Base-by-base conservation (phyloP, 2,113 vertebrate species). In the Oplegnathus fasciatus region DNA sequence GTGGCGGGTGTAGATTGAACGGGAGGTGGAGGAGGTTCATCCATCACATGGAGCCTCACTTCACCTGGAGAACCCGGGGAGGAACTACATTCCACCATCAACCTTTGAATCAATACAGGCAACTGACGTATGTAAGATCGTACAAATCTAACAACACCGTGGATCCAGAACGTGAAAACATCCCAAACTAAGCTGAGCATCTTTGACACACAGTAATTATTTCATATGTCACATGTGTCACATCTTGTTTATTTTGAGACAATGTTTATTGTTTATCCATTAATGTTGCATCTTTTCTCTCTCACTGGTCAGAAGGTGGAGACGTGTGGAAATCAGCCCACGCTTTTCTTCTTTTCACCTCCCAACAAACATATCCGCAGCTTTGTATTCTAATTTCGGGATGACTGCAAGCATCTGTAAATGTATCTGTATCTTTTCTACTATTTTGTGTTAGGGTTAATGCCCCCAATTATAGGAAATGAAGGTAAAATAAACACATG, bases 81-180 rank as follows among this genome's bases (percentile, higher is more conserved):
- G 8, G 84, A 89, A 24, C 78, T 81, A 57, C 91, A 93, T 18
- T 87, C 86, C 67, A 91, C 84, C 81, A 81, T 42, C 75, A 92
- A 57, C 77, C 93, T 94, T 20, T 2, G 1, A 65, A 81, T 8
- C 20, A 50, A 79, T 1, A 80, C 61, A 77, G 10, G 14, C 3
- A 24, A 15, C 22, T 10, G 26, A 52, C 2, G 5, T 0, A 60
- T 6, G 20, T 2, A 11, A 22, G 10, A 64, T 0, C 26, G 20
- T 2, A 48, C 9, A 14, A 32, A 70, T 15, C 17, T 14, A 2
- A 50, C 20, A 7, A 9, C 46, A 48, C 22, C 28, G 30, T 40
- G 30, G 42, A n/a, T 50, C 13, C 34, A 44, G n/a, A 18, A 14
- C 0, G 6, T 24, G 46, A 40, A 48, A 42, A 42, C 34, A 28